phyloP scores from a whole-genome alignment of 2,113 vertebrate species.

The Microtus montanus region DNA sequence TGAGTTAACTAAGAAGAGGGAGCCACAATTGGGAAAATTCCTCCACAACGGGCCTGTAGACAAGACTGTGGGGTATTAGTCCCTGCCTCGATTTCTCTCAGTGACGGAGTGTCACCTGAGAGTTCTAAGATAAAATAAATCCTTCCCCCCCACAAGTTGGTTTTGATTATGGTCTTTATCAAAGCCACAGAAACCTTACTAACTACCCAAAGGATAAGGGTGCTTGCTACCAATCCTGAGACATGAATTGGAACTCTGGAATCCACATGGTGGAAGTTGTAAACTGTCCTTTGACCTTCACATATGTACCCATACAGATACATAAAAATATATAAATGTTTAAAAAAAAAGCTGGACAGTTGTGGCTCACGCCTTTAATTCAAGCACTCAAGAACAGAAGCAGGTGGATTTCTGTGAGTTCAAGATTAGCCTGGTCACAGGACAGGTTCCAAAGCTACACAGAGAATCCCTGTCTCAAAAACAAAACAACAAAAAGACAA shows the following conservation, averaged over 20 bases:
- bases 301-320: background rate
- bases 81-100: background rate
- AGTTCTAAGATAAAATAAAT: background rate
- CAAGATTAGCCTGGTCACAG: no score
- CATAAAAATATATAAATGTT: background rate
- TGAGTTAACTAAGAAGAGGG: background rate
- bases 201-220: background rate
- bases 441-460: no score
- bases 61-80: background rate
- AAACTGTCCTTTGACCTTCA: background rate
- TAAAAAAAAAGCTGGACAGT: background rate
- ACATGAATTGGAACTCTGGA: background rate
- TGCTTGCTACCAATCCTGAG: background rate
- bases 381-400: no score
- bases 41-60: background rate
- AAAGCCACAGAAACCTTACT: background rate
- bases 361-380: no score
- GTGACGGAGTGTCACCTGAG: background rate
- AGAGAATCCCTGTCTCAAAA: no score
- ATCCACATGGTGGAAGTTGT: no score
- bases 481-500: no score
- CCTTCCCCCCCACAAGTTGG: background rate
- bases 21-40: background rate
- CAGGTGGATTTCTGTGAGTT: no score
- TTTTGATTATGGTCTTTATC: background rate